Percentiles rank a stretch among this genome's conserved stretches.
Evolutionary conservation across 2,888 invertebrate species (phyloP).

Genomic region (Thysanoteuthis rhombus): DNA sequence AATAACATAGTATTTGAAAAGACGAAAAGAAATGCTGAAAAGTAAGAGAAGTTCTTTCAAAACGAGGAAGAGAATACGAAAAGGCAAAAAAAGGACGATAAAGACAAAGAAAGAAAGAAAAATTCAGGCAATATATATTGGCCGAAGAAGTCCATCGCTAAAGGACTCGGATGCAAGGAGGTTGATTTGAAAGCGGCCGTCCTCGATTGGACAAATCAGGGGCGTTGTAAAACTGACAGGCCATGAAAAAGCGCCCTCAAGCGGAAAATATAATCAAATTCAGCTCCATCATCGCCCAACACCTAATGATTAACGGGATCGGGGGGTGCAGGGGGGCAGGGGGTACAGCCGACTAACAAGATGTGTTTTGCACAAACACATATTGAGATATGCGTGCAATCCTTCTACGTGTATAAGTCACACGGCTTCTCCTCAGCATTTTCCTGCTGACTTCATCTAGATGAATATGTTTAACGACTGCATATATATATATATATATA

Average conservation of each 20-base stretch:
- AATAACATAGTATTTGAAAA: too few species aligned
- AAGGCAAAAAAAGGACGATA: neutral
- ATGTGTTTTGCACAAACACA: neutral
- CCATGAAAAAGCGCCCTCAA: neutral
- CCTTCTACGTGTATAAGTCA: neutral
- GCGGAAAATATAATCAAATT: constrained; percentile 12
- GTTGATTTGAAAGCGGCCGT: neutral
- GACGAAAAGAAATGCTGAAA: too few species aligned
- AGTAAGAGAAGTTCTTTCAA: too few species aligned
- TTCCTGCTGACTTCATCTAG: neutral
- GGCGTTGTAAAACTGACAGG: neutral
- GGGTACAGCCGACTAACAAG: neutral
- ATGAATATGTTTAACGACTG: neutral
- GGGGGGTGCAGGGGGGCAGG: neutral
- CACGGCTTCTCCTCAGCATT: neutral
- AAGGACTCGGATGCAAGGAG: neutral
- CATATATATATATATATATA: neutral
- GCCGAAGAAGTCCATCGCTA: neutral
- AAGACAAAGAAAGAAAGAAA: neutral
- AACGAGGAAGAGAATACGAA: neutral
- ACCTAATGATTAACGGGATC: neutral
- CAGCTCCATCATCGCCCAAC: neutral
- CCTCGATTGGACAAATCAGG: neutral
- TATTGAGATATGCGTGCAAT: neutral
- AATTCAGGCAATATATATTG: neutral